Evolutionary conservation across 2,113 vertebrate genomes (phyloP).

Genomic region (Tursiops truncatus): DNA sequence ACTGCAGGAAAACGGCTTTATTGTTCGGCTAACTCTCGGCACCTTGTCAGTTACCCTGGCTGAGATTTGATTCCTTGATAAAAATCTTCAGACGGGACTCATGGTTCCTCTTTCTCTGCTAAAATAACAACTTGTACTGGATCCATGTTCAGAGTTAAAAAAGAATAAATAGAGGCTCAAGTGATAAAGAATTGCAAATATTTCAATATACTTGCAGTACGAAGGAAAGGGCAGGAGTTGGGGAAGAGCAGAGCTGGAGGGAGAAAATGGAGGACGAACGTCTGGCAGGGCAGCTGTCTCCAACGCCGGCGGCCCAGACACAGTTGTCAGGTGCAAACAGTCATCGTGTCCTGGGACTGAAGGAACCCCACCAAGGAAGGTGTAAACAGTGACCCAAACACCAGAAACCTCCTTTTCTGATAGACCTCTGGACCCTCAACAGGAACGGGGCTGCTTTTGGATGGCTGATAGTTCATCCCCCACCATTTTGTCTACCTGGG

Average conservation of each 20-base stretch:
- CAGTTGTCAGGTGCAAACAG: too few relatives aligned
- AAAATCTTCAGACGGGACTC: not conserved
- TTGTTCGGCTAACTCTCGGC: not conserved
- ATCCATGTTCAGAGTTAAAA: not conserved
- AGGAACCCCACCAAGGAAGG: not conserved
- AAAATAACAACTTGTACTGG: not conserved
- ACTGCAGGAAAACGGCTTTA: not conserved
- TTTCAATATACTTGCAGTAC: not conserved
- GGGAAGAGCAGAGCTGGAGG: not conserved
- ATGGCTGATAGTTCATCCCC: not conserved
- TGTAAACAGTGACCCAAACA: not conserved
- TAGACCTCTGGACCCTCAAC: not conserved
- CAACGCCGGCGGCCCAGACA: not conserved
- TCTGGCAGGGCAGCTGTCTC: not conserved
- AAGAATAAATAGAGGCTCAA: not conserved
- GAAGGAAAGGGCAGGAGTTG: not conserved
- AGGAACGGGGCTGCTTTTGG: fast-evolving
- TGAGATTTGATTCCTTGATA: not conserved
- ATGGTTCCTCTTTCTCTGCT: not conserved
- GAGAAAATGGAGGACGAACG: not conserved
- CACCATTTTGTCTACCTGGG: not conserved
- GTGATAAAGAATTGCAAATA: not conserved
- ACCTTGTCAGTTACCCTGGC: not conserved
- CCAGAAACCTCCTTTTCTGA: not conserved
- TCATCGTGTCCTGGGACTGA: too few relatives aligned